These are phyloP conservation scores for Antechinus flavipes DNA, from an alignment of 2,113 vertebrate genomes.

Conservation along the genomic window DNA sequence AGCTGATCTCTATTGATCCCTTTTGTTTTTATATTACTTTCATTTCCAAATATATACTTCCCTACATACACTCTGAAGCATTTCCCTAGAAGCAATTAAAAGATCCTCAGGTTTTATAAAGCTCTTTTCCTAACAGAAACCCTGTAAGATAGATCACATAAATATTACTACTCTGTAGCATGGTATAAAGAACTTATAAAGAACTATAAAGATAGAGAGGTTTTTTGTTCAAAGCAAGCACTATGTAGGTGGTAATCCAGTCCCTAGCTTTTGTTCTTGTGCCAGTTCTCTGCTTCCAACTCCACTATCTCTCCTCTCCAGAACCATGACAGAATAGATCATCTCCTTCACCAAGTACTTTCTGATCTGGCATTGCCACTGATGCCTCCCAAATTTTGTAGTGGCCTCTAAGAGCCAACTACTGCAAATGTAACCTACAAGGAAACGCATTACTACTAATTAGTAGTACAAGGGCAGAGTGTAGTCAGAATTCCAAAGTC, in stretches of 20 bases:
- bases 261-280: not conserved
- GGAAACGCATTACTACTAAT: not conserved
- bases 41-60: not conserved
- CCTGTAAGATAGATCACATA: not conserved
- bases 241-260: not conserved
- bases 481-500: not conserved
- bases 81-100: not conserved
- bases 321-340: not conserved
- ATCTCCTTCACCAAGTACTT: not conserved
- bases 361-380: not conserved
- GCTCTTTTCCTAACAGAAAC: not conserved
- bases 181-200: not conserved
- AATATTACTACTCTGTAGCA: not conserved
- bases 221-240: not conserved
- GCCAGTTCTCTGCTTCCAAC: not conserved
- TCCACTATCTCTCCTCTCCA: too few species aligned
- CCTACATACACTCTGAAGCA: not conserved
- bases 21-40: not conserved
- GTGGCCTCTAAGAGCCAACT: not conserved
- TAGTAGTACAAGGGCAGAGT: not conserved
- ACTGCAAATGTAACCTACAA: not conserved
- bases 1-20: not conserved
- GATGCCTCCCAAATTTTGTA: not conserved
- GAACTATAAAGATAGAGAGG: too few species aligned
- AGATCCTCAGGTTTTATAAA: not conserved